These are phyloP conservation scores for Apeltes quadracus DNA, from an alignment of 2,113 vertebrate genomes.

Conservation along the genomic window DNA sequence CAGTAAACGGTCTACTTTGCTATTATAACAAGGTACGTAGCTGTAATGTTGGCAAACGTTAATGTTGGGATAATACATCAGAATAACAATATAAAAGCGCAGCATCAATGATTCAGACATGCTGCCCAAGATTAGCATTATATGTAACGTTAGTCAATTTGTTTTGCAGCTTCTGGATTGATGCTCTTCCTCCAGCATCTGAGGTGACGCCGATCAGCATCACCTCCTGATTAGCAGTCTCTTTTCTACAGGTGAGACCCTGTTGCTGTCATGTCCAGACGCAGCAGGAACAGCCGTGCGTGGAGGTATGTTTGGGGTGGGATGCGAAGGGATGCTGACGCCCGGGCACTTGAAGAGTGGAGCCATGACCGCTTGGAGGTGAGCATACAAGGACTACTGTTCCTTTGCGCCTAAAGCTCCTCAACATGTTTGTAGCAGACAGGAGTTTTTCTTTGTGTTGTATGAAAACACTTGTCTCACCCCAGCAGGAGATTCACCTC, in stretches of 20 bases:
- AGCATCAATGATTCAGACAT: background rate
- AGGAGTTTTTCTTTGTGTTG: conserved; percentile 1
- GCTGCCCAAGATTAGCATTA: background rate
- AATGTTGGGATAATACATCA: background rate
- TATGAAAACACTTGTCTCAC: conserved; percentile 16
- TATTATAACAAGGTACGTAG: background rate
- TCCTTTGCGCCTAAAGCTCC: background rate
- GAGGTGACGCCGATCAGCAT: too few species aligned
- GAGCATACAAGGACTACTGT: conserved; percentile 34
- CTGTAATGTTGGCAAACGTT: background rate
- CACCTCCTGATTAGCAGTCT: conserved; percentile 14
- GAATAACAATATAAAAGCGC: background rate
- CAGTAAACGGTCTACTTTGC: background rate
- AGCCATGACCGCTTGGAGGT: conserved; percentile 89
- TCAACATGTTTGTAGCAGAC: background rate
- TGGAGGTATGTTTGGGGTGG: conserved; percentile 93
- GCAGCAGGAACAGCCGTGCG: conserved; percentile 88
- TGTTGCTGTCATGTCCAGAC: conserved; percentile 86
- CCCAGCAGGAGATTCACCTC: background rate
- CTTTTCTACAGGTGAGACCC: conserved; percentile 11
- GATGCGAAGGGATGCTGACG: conserved; percentile 85
- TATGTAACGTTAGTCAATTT: background rate
- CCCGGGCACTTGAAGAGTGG: conserved; percentile 81
- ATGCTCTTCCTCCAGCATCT: conserved; percentile 45
- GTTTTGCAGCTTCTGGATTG: conserved; percentile 28